These are phyloP conservation scores for Astyanax mexicanus DNA, from an alignment of 2,797 vertebrate species.

Conservation along the genomic window DNA sequence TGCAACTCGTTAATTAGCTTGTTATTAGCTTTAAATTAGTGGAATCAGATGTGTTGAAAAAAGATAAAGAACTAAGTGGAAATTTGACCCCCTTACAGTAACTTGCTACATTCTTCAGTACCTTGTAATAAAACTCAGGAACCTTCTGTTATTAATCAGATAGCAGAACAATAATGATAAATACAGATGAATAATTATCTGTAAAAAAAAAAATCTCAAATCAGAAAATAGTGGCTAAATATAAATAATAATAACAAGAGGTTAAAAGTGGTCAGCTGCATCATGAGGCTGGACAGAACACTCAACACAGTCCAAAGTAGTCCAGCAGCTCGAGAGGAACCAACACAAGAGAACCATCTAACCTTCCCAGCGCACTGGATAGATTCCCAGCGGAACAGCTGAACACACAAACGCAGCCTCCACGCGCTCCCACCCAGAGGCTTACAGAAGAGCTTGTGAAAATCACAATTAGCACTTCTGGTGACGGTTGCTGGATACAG, in stretches of 20 bases:
- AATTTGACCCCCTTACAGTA: no score
- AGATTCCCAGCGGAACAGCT: conserved; percentile 41
- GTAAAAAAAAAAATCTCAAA: no score
- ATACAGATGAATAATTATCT: no score
- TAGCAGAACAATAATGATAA: no score
- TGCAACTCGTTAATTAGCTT: no score
- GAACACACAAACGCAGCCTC: conserved; percentile 38
- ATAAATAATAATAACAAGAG: background rate
- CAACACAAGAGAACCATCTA: background rate
- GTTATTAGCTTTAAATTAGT: no score
- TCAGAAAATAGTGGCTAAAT: background rate
- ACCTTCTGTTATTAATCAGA: no score
- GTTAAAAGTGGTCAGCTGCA: background rate
- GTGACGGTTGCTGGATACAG: conserved; percentile 22
- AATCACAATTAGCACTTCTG: conserved; percentile 50
- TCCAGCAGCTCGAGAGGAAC: background rate
- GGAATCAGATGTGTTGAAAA: no score
- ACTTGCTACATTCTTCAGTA: no score
- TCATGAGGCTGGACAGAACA: background rate
- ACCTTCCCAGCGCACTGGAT: background rate
- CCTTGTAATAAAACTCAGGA: no score
- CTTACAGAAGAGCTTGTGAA: conserved; percentile 19
- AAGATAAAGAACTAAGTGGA: no score
- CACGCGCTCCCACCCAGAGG: conserved; percentile 28
- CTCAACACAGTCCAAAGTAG: background rate